Percentiles rank a stretch among this genome's conserved stretches.
phyloP scores from a whole-genome alignment of 2,113 vertebrate genomes.

The Phasianus colchicus region DNA sequence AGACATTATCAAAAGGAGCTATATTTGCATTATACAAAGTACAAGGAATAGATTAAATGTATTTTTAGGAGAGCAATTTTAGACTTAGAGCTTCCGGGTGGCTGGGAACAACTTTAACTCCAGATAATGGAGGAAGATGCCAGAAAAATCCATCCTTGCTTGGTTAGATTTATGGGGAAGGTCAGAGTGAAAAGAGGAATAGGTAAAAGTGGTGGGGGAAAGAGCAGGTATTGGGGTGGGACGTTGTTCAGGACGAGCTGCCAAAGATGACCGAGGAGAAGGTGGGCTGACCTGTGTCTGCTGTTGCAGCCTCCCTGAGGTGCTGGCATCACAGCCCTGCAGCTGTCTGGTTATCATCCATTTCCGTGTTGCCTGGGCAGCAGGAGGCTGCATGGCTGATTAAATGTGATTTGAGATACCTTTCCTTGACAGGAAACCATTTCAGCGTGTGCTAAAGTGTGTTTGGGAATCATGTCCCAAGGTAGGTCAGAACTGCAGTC shows the following conservation, averaged over 20 bases:
- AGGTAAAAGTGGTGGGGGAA: neutral
- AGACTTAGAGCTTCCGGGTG: neutral
- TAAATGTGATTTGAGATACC: neutral
- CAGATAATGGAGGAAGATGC: neutral
- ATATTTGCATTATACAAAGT: neutral
- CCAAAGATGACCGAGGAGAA: neutral
- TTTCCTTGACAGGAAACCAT: neutral
- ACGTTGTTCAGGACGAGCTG: neutral
- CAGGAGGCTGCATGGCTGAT: neutral
- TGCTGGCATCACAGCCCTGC: neutral
- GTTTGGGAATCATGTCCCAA: neutral
- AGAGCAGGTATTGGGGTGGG: neutral
- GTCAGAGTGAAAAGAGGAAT: neutral
- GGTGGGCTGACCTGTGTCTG: neutral
- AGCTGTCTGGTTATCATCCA: neutral
- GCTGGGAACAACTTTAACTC: slow-evolving; percentile 8
- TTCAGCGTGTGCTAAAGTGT: neutral
- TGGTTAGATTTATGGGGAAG: neutral
- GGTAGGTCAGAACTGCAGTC: neutral
- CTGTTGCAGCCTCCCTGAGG: neutral
- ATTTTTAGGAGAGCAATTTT: neutral
- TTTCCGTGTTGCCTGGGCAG: neutral
- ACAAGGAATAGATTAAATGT: neutral
- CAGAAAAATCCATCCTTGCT: neutral
- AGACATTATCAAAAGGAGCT: neutral